phyloP scores from a whole-genome alignment of 2,113 vertebrate species.

The Cichladusa arquata region DNA sequence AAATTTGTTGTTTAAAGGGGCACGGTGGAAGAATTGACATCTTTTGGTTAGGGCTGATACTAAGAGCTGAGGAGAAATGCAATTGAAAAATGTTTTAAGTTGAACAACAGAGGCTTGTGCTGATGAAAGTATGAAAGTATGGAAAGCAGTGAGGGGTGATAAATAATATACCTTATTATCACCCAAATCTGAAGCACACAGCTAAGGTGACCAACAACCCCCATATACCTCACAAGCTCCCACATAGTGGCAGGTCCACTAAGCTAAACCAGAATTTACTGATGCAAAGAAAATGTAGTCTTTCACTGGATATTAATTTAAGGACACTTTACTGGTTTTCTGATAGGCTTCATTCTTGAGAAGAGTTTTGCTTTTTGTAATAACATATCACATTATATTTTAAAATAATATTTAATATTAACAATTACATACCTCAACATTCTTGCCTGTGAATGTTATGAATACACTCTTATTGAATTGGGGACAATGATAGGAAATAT shows the following conservation, averaged over 20 bases:
- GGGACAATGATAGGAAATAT: neutral
- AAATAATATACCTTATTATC: neutral
- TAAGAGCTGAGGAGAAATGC: neutral
- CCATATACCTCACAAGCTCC: neutral
- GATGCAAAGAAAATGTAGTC: neutral
- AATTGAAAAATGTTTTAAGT: neutral
- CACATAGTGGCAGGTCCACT: no score
- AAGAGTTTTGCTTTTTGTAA: neutral
- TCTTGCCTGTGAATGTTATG: neutral
- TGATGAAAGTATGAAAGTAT: neutral
- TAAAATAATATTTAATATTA: neutral
- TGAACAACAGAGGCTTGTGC: neutral
- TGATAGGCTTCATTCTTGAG: neutral
- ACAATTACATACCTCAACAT: neutral
- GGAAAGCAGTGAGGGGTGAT: neutral
- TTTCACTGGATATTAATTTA: neutral
- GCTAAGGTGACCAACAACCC: neutral
- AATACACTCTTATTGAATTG: neutral
- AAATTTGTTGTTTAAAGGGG: neutral
- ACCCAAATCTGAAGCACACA: neutral
- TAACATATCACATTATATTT: neutral
- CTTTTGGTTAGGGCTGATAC: neutral
- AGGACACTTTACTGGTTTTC: neutral
- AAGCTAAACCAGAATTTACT: neutral
- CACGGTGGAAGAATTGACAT: fast-evolving